These are phyloP conservation scores for Nezara viridula DNA, from an alignment of 2,888 invertebrate genomes.

Conservation along the genomic window DNA sequence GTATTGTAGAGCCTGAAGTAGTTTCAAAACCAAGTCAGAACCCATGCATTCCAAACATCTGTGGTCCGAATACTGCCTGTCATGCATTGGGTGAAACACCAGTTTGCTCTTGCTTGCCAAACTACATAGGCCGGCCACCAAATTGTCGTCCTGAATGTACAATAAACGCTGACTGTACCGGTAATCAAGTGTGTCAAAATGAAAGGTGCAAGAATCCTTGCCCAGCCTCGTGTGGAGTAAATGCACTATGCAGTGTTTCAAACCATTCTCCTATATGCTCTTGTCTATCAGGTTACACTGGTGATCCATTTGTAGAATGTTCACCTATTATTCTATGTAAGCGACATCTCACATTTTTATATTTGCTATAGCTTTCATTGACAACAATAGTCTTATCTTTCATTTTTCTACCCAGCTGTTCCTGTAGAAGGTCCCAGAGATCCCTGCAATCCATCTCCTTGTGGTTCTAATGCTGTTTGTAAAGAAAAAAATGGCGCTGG, in stretches of 20 bases:
- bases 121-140: slow-evolving; percentile 76
- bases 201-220: slow-evolving; percentile 76
- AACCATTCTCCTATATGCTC: slow-evolving; percentile 72
- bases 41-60: slow-evolving; percentile 83
- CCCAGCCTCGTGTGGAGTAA: slow-evolving; percentile 77
- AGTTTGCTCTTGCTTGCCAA: slow-evolving; percentile 73
- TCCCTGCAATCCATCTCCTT: slow-evolving; percentile 84
- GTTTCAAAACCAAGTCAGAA: slow-evolving; percentile 70
- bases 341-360: slow-evolving; percentile 49
- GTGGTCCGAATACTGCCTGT: slow-evolving; percentile 74
- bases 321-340: slow-evolving; percentile 68
- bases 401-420: slow-evolving; percentile 53
- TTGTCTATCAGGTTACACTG: slow-evolving; percentile 73
- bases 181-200: slow-evolving; percentile 72
- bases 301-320: slow-evolving; percentile 77
- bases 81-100: slow-evolving; percentile 71
- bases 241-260: slow-evolving; percentile 76
- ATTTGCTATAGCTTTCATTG: slow-evolving; percentile 28
- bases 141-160: slow-evolving; percentile 78
- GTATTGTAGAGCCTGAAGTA: slow-evolving; percentile 64
- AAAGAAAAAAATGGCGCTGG: slow-evolving; percentile 81
- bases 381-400: slow-evolving; percentile 33
- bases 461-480: slow-evolving; percentile 85
- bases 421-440: slow-evolving; percentile 74
- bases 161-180: slow-evolving; percentile 72